Base-by-base conservation (phyloP, 2,888 invertebrate genomes). In the Rhaphigaster nebulosa region DNA sequence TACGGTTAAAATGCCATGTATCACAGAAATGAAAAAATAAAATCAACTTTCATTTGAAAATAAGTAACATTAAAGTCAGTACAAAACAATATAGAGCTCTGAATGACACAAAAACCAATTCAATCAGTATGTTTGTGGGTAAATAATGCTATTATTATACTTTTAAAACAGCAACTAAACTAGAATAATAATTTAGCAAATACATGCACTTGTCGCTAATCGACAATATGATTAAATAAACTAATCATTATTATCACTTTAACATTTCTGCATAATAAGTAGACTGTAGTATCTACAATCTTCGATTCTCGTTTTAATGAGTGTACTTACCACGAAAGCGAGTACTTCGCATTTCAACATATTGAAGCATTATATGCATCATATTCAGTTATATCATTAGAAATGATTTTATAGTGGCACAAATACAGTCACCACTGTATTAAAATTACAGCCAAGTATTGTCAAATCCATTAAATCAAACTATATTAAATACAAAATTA, bases 181-280 rank as follows among this genome's bases (percentile, higher is more conserved):
- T 45, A 84, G 13, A n/a, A 84, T 84, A 84, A 84, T 84, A 84
- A 84, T 84, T 41, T 84, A 84, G 84, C 84, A 50, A 84, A 84
- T 84, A 84, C 84, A 84, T 84, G 84, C 84, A 84, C 45, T 45
- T 45, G 84, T 45, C 84, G 84, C 84, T 84, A 84, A n/a, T 84
- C 84, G 84, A 84, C 84, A 84, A n/a, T 84, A 84, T 84, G 45
- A 84, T 84, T 45, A 84, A 84, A 84, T 84, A 45, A 26, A 45
- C 84, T 84, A 84, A 84, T 84, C 84, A 84, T 26, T 45, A 84
- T 41, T 76, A 65, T 65, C 65, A 76, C 38, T 34, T 38, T 38
- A 76, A 76, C 15, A 8, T 76, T 76, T 76, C 38, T 65, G 29
- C 26, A 26, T 29, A 15, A 76, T 76, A 70, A n/a, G 12, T 5